Base-by-base conservation (phyloP, 2,888 invertebrate species). In the Ctenicera cuprea region DNA sequence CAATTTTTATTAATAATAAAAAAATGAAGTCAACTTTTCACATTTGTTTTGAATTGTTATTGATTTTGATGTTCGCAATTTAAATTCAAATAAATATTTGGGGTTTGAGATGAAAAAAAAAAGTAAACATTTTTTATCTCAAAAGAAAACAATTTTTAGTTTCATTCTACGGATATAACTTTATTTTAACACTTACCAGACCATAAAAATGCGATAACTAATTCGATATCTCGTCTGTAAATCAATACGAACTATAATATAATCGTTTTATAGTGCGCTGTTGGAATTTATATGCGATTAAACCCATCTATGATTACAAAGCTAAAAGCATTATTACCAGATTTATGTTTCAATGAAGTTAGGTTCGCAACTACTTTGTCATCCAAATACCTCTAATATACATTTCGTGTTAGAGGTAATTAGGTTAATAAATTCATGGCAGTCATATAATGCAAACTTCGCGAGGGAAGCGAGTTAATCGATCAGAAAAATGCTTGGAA, bases 291-390 rank as follows among this genome's bases (percentile, higher is more conserved):
- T 73, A 69, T 50, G 73, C 73, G 69, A 73, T 73, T 73, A 69
- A 73, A 65, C 67, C 73, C 73, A 50, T 65, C 37, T 62, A 73
- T 65, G 73, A 73, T 73, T 73, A 73, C 73, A 69, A 73, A 73
- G 73, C 73, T 73, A 73, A 69, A 73, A 67, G 69, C 73, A 61
- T 69, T 73, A 73, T 65, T 65, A 65, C 69, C 48, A 69, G 69
- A 73, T 73, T 73, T 69, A 73, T 73, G 69, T 73, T 73, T 64
- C 73, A 73, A 64, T 73, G 69, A 73, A 73, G 73, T 70, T 69
- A 18, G 64, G 73, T 73, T 73, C 52, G 64, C 64, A 73, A 69
- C 73, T 73, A 73, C 73, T 73, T 69, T 70, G 73, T 73, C 69
- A 73, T 73, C 73, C 52, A 68, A 73, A 73, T 68, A 68, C 63